phyloP scores from a whole-genome alignment of 2,888 invertebrate genomes.

The Chrysolina oricalcia region DNA sequence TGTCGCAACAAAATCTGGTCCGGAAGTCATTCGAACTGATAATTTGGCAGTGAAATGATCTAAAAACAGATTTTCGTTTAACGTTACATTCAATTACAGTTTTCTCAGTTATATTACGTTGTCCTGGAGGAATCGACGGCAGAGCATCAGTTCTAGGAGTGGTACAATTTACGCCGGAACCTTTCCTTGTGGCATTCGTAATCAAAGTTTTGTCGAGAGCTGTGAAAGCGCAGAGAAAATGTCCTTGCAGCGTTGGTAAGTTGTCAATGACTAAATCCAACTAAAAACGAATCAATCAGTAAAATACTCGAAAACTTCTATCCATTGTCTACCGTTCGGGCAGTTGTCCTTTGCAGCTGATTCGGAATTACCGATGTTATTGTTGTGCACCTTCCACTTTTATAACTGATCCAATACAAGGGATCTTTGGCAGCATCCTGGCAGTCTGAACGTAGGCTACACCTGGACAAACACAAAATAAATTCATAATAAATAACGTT shows the following conservation, averaged over 20 bases:
- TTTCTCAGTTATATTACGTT: slow-evolving; percentile 74
- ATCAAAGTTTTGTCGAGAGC: slow-evolving; percentile 91
- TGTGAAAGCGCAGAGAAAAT: slow-evolving; percentile 94
- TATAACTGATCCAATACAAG: slow-evolving; percentile 96
- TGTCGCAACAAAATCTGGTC: slow-evolving; percentile 96
- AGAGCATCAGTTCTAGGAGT: slow-evolving; percentile 95
- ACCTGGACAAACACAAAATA: slow-evolving; percentile 72
- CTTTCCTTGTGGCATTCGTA: slow-evolving; percentile 92
- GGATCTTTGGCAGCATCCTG: slow-evolving; percentile 94
- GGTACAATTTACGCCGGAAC: slow-evolving; percentile 94
- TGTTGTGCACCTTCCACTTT: slow-evolving; percentile 96
- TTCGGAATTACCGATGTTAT: slow-evolving; percentile 94
- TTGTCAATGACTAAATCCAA: slow-evolving; percentile 96
- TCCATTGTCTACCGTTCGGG: slow-evolving; percentile 79
- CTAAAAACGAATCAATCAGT: slow-evolving; percentile 68
- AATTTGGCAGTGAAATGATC: slow-evolving; percentile 96
- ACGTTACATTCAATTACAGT: not conserved
- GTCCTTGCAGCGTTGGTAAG: slow-evolving; percentile 91
- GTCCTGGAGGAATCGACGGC: slow-evolving; percentile 93
- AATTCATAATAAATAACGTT: not conserved
- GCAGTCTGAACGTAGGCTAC: slow-evolving; percentile 92
- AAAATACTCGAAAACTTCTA: slow-evolving; percentile 44
- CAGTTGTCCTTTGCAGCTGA: slow-evolving; percentile 93
- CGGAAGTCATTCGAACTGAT: slow-evolving; percentile 92
- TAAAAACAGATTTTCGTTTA: slow-evolving; percentile 65